phyloP scores from a whole-genome alignment of 2,888 invertebrate genomes.

The Agonopterix subpropinquella region DNA sequence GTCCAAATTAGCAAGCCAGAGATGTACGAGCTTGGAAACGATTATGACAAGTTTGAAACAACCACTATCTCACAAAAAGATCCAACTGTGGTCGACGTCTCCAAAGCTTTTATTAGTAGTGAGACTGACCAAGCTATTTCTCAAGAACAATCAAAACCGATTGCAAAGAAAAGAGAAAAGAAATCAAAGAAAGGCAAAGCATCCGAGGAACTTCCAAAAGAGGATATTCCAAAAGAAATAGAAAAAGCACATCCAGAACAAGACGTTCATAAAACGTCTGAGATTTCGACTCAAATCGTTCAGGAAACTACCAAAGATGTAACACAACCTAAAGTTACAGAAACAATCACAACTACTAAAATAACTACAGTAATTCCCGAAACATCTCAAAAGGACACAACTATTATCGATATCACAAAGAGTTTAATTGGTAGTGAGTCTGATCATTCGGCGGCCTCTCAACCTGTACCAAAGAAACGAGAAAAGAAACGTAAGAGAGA shows the following conservation, averaged over 20 bases:
- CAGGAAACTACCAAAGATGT: constrained; percentile 11
- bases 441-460: constrained; percentile 20
- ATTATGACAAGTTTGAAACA: background rate
- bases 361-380: constrained; percentile 6
- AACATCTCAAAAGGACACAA: constrained; percentile 13
- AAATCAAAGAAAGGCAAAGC: constrained; percentile 4
- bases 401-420: constrained; percentile 25
- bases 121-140: constrained; percentile 10
- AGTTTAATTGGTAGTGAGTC: constrained; percentile 34
- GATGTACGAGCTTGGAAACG: constrained; percentile 2
- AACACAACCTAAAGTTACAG: constrained; percentile 1
- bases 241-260: background rate
- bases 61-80: background rate
- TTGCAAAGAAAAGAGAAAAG: constrained; percentile 9
- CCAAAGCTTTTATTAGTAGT: constrained; percentile 11
- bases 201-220: background rate
- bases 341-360: constrained; percentile 6
- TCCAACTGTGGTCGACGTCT: constrained; percentile 8
- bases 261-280: background rate
- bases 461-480: constrained; percentile 6
- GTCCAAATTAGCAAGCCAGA: constrained; percentile 8
- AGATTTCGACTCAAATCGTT: constrained; percentile 14
- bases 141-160: constrained; percentile 1
- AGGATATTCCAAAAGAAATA: background rate
- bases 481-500: constrained; percentile 3